phyloP scores from a whole-genome alignment of 2,797 vertebrate species.

The Cottoperca gobio region DNA sequence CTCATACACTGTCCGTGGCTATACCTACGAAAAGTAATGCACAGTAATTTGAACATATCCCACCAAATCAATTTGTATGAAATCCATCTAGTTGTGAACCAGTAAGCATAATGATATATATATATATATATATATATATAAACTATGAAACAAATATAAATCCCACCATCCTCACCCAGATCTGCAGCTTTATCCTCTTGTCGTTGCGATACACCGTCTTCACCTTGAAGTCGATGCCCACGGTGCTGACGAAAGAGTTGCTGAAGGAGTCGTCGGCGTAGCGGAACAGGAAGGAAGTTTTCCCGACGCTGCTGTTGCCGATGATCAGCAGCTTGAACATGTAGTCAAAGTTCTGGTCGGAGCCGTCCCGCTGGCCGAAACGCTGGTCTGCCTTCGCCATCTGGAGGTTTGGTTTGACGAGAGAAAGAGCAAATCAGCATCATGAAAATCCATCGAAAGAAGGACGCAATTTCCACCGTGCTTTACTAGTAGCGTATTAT shows the following conservation, averaged over 20 bases:
- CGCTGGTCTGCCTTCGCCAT: slow-evolving; percentile 97
- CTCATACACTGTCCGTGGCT: no score
- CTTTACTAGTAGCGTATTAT: no score
- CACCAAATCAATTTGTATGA: no score
- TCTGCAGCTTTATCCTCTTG: slow-evolving; percentile 97
- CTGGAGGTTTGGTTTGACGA: slow-evolving; percentile 70
- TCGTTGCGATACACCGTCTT: slow-evolving; percentile 98
- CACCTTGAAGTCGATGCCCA: slow-evolving; percentile 99
- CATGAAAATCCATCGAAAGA: neutral
- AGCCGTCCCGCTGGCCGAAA: slow-evolving; percentile 92
- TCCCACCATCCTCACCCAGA: slow-evolving; percentile 89
- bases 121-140: no score
- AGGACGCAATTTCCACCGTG: neutral
- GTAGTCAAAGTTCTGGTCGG: slow-evolving; percentile 98
- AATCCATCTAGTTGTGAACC: no score
- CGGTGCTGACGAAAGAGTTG: slow-evolving; percentile 96
- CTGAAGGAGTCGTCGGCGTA: slow-evolving; percentile 97
- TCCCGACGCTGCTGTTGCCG: slow-evolving; percentile 97
- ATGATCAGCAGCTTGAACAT: slow-evolving; percentile 99
- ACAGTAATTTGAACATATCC: no score
- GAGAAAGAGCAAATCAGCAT: neutral
- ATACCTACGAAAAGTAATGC: no score
- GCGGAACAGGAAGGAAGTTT: slow-evolving; percentile 96
- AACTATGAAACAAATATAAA: neutral
- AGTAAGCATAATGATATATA: no score